Evolutionary conservation across 2,113 vertebrate species (phyloP).

Genomic region (Forbesichthys agassizii): DNA sequence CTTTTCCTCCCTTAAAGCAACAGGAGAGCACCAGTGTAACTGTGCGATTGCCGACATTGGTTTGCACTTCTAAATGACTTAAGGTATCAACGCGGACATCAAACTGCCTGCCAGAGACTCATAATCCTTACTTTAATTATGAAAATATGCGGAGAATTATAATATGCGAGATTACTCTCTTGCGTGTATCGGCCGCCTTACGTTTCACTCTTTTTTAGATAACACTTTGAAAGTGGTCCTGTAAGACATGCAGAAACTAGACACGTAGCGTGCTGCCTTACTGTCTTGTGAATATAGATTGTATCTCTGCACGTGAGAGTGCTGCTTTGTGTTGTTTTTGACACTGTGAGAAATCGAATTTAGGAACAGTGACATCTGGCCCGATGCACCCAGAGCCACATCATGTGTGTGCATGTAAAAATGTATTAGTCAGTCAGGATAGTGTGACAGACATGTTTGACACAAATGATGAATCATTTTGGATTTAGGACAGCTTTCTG

Average conservation of each 20-base stretch:
- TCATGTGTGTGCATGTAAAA: constrained; percentile 4
- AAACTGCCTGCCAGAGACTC: neutral
- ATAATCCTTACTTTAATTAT: neutral
- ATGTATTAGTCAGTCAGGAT: neutral
- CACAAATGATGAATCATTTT: no score
- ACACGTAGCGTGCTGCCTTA: neutral
- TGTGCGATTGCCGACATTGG: neutral
- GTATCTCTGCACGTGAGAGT: constrained; percentile 25
- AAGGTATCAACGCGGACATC: no score
- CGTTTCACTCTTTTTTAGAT: neutral
- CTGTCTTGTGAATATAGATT: constrained; percentile 27
- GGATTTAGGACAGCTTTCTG: no score
- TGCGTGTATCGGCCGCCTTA: neutral
- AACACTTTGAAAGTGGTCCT: neutral
- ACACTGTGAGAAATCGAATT: constrained; percentile 29
- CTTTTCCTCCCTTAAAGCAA: neutral
- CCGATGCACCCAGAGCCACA: neutral
- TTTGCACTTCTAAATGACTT: neutral
- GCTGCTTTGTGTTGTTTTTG: constrained; percentile 31
- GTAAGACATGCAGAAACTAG: neutral
- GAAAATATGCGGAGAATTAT: neutral
- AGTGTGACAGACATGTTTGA: no score
- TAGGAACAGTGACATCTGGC: constrained; percentile 12
- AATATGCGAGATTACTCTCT: neutral
- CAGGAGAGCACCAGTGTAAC: neutral